A percentile compares a stretch with the other conserved stretches of the same genome.
Evolutionary conservation across 2,888 invertebrate genomes (phyloP).

Genomic region (Volucella inflata): DNA sequence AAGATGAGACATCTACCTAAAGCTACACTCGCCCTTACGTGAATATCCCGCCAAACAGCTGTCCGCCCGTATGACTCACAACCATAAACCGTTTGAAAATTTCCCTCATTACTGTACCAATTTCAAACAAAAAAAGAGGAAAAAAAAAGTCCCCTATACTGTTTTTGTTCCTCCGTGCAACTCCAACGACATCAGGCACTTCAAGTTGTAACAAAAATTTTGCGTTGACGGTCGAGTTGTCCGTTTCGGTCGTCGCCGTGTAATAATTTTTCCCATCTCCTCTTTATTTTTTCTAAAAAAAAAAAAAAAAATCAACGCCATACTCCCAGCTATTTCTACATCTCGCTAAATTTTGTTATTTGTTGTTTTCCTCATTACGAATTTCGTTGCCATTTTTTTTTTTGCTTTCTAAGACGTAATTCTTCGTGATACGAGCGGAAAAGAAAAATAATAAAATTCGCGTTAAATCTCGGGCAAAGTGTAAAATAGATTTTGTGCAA

Average conservation of each 20-base stretch:
- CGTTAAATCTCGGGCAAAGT: slow-evolving; percentile 22
- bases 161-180: slow-evolving; percentile 60
- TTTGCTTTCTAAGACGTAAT: slow-evolving; percentile 12
- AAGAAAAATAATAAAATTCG: slow-evolving; percentile 18
- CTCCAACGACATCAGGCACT: neutral
- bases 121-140: slow-evolving; percentile 24
- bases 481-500: slow-evolving; percentile 25
- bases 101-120: slow-evolving; percentile 50
- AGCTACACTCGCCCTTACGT: slow-evolving; percentile 22
- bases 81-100: neutral
- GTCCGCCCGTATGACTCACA: slow-evolving; percentile 46
- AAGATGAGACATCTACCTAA: neutral
- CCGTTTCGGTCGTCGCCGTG: slow-evolving; percentile 34
- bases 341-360: slow-evolving; percentile 11
- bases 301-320: neutral
- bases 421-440: slow-evolving; percentile 19
- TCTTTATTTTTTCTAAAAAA: slow-evolving; percentile 40
- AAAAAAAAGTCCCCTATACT: slow-evolving; percentile 29
- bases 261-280: slow-evolving; percentile 37
- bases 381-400: slow-evolving; percentile 53
- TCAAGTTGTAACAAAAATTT: slow-evolving; percentile 58
- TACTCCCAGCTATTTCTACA: slow-evolving; percentile 25
- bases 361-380: neutral
- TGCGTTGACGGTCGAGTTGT: slow-evolving; percentile 60
- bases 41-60: slow-evolving; percentile 37